phyloP scores from a whole-genome alignment of 2,888 invertebrate species.

The Drosophila colorata region DNA sequence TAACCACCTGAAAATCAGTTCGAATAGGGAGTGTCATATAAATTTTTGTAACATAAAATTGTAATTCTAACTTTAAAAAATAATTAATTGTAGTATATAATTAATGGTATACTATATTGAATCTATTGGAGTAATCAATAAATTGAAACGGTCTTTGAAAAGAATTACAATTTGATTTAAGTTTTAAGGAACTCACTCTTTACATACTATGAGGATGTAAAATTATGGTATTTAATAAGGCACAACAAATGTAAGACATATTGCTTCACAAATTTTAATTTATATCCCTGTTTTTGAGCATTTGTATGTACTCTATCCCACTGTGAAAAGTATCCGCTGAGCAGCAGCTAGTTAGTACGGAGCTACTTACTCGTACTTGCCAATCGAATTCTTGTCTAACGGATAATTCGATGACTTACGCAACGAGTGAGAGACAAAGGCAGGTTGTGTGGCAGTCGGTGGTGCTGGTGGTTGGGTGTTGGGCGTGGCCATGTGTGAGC shows the following conservation, averaged over 20 bases:
- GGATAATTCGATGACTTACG: constrained; percentile 67
- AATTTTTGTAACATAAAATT: no score
- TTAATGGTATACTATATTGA: no score
- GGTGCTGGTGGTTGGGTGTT: constrained; percentile 1
- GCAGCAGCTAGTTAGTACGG: constrained; percentile 36
- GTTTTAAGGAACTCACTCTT: no score
- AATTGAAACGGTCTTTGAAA: no score
- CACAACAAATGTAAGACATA: not conserved
- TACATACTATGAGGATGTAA: no score
- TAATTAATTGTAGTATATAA: no score
- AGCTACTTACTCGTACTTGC: constrained; percentile 41
- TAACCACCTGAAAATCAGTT: no score
- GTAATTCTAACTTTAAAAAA: no score
- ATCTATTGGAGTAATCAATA: no score
- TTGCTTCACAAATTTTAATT: not conserved
- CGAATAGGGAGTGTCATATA: no score
- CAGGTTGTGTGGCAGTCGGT: constrained; percentile 37
- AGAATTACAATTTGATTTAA: no score
- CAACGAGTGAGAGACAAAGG: constrained; percentile 60
- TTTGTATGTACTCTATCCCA: constrained; percentile 18
- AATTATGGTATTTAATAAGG: no score
- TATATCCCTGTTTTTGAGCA: not conserved
- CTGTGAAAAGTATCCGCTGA: constrained; percentile 17
- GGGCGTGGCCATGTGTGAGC: constrained; percentile 41
- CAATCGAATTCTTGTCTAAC: constrained; percentile 41